Evolutionary conservation across 2,888 invertebrate species (phyloP), one percentile per base, ranked within the genome.

Genomic region (Eugnorisma glareosa): DNA sequence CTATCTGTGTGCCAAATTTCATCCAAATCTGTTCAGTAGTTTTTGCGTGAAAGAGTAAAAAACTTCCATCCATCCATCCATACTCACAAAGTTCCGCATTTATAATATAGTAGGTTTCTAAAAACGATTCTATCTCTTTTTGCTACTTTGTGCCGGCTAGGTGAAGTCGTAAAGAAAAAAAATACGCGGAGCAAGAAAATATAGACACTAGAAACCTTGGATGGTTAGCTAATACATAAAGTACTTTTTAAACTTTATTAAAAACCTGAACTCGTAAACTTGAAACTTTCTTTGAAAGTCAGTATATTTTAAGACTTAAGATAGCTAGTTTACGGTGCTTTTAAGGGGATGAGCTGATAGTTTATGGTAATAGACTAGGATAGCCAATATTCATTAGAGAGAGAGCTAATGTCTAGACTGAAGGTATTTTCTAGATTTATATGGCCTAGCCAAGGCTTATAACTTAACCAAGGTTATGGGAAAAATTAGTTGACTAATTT

Each of bases 321-420:
- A 78, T 69, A 72, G 61, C 37, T 40, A 54, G 40, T 83, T 87
- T 83, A 81, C 76, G 75, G 73, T 73, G 81, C 88, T 86, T 83
- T 88, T 79, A 88, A 61, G 54, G 59, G 59, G 57, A 83, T 83
- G 83, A 85, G 88, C 37, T 77, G 37, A 15, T n/a, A 64, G 71
- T 83, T 87, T 83, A 83, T 81, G 74, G 48, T 77, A 74, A 81
- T 73, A 70, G 67, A 57, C 8, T 18, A 54, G 59, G 28, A 24
- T 45, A 70, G 73, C 31, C 69, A 76, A 79, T 86, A 59, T 83
- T 87, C 86, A 85, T 81, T 85, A 81, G 37, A 10, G 35, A 35
- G 45, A 15, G 35, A 8, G 45, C 5, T 61, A 35, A 59, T 48
- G 59, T 68, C 75, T 63, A 67, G 63, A 59, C 74, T 64, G 8